Evolutionary conservation across 2,113 vertebrate genomes (phyloP), one percentile per base, ranked within the genome.

Genomic region (Seriola rivoliana): DNA sequence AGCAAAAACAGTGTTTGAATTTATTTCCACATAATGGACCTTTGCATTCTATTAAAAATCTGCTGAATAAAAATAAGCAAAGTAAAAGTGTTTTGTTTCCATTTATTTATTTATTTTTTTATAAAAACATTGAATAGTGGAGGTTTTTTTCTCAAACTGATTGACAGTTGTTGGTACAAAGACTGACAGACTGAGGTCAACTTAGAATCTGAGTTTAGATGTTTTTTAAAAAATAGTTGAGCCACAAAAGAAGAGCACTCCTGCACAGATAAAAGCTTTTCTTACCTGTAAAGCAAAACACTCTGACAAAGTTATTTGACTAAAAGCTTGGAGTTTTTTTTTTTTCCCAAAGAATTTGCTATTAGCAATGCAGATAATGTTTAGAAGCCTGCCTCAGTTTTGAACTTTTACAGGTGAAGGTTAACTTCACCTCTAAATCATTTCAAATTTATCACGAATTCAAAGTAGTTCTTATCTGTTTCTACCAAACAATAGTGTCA

Each of bases 31-130:
- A 75, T 93, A 87, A 90, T 85, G 87, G 86, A 93, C 84, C 92
- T 93, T 93, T 93, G 93, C 91, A 93, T 94, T 95, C 91, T 94
- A 93, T 94, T 94, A 92, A 95, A 95, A 93, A 91, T 93, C 91
- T 92, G 91, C 92, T 91, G 71, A 95, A 95, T 93, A 91, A 95
- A 95, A 93, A 91, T 71, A 84, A 92, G 91, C 90, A 94, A 94
- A 92, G 44, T 60, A 6, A 25, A 71, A 7, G 2, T 32, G 14
- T 7, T 17, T 16, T 40, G 4, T 67, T 29, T 29, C 40, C 4
- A 9, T 78, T 86, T 25, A 46, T 50, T 38, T 11, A 1, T 23
- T 23, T 23, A n/a, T 23, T 23, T 23, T 23, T 23, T 23, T 23
- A 1, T 17, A 4, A 13, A n/a, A n/a, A 17, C 48, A 25, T 32